Conservation (phyloP, 1,140 invertebrate genomes). For the Bilobella aurantiaca region DNA sequence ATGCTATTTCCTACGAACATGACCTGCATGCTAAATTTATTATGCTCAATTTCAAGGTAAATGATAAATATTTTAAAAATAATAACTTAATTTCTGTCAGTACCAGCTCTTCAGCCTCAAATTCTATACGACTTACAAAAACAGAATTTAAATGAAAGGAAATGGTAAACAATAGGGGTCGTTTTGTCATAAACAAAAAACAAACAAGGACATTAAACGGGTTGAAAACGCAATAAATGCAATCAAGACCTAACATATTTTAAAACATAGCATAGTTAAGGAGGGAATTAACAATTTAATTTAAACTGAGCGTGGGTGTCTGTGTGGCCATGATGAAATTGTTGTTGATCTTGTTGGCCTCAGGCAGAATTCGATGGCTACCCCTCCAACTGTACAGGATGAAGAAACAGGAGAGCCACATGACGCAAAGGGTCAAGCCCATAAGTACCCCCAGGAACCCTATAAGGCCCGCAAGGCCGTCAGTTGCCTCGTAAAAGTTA, state of each 20-base stretch:
- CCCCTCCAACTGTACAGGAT: constrained; percentile 10
- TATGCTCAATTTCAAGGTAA: too few relatives aligned
- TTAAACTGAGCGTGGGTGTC: not conserved
- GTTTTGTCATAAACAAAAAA: not conserved
- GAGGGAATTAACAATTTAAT: not conserved
- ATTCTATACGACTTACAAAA: too few relatives aligned
- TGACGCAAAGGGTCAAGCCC: not conserved
- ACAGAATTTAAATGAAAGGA: too few relatives aligned
- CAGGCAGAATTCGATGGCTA: not conserved
- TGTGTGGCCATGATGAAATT: not conserved
- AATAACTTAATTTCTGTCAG: too few relatives aligned
- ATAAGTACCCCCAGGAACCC: constrained; percentile 4
- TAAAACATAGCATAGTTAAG: not conserved
- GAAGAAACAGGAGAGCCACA: constrained; percentile 15
- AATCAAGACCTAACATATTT: not conserved
- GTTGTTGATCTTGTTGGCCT: not conserved
- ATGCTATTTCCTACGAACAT: too few relatives aligned
- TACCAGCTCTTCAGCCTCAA: too few relatives aligned
- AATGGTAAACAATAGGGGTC: too few relatives aligned
- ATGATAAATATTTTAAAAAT: too few relatives aligned
- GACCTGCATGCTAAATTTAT: too few relatives aligned
- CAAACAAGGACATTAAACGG: not conserved
- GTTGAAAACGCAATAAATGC: too few relatives aligned
- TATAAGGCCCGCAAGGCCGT: not conserved
- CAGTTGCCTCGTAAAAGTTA: not conserved